These are phyloP conservation scores for Norana najaformis DNA, from an alignment of 2,888 invertebrate species.

Conservation along the genomic window DNA sequence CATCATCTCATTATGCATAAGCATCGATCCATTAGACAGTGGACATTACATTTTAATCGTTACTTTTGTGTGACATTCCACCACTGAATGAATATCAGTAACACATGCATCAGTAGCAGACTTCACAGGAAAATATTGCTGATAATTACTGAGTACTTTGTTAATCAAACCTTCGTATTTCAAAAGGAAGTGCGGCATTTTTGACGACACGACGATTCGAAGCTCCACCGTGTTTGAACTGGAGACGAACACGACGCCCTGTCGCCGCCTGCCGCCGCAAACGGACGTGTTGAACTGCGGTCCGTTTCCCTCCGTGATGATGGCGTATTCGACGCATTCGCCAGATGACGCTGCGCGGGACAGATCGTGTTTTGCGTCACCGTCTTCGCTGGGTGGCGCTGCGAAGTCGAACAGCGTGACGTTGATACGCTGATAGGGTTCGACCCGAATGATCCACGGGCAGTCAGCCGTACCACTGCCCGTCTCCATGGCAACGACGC, in stretches of 20 bases:
- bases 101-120: too few species aligned
- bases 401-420: conserved; percentile 33
- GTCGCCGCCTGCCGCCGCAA: conserved; percentile 29
- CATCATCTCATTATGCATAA: too few species aligned
- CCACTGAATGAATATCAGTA: too few species aligned
- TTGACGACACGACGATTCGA: conserved; percentile 22
- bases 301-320: conserved; percentile 32
- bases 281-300: conserved; percentile 26
- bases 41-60: too few species aligned
- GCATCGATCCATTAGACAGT: too few species aligned
- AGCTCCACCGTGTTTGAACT: conserved; percentile 33
- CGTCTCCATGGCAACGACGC: conserved; percentile 1
- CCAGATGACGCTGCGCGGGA: neutral
- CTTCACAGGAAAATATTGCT: too few species aligned
- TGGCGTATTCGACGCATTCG: conserved; percentile 31
- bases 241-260: conserved; percentile 36
- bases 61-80: too few species aligned
- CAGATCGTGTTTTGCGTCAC: neutral
- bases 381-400: conserved; percentile 22
- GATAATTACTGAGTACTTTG: neutral
- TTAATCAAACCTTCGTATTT: conserved; percentile 37
- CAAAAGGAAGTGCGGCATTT: conserved; percentile 31
- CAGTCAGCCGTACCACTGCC: neutral
- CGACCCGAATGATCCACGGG: conserved; percentile 22
- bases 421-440: conserved; percentile 32